phyloP scores from a whole-genome alignment of 1,140 invertebrate species.

The Trialeurodes vaporariorum region DNA sequence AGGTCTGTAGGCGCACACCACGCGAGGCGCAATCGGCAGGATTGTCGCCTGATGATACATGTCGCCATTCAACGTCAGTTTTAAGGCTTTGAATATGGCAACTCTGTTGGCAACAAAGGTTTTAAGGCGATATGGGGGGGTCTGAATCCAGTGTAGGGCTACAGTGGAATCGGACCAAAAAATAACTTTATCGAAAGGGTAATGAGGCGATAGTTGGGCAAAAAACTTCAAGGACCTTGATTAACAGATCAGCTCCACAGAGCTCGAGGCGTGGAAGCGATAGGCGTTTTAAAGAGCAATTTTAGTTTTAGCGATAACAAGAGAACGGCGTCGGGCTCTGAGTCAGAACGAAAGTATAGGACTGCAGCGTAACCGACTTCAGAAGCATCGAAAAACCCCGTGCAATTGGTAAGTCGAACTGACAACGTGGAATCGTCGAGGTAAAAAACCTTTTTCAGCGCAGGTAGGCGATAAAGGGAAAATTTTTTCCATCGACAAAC shows the following conservation, averaged over 20 bases:
- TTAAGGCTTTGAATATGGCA: conserved; percentile 23
- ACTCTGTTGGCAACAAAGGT: conserved; percentile 30
- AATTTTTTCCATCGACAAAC: conserved; percentile 21
- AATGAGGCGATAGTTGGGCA: conserved; percentile 11
- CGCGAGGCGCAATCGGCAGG: no score
- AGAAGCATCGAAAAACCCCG: conserved; percentile 30
- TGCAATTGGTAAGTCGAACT: conserved; percentile 25
- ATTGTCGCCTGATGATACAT: no score
- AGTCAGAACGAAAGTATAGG: conserved; percentile 21
- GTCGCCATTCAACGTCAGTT: no score
- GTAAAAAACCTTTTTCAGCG: conserved; percentile 18
- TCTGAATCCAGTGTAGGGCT: conserved; percentile 23
- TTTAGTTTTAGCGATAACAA: conserved; percentile 31
- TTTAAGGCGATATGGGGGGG: conserved; percentile 20
- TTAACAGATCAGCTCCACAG: no score
- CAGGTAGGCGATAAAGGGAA: conserved; percentile 10
- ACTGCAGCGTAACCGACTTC: conserved; percentile 25
- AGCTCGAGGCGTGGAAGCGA: conserved; percentile 34
- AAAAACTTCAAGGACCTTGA: conserved; percentile 26
- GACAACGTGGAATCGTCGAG: no score
- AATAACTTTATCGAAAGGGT: not conserved
- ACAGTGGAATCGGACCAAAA: conserved; percentile 11
- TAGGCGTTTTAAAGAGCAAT: conserved; percentile 33
- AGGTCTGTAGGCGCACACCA: no score
- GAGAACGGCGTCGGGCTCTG: not conserved